phyloP scores from a whole-genome alignment of 2,888 invertebrate species.

The Drosophila anomelani region DNA sequence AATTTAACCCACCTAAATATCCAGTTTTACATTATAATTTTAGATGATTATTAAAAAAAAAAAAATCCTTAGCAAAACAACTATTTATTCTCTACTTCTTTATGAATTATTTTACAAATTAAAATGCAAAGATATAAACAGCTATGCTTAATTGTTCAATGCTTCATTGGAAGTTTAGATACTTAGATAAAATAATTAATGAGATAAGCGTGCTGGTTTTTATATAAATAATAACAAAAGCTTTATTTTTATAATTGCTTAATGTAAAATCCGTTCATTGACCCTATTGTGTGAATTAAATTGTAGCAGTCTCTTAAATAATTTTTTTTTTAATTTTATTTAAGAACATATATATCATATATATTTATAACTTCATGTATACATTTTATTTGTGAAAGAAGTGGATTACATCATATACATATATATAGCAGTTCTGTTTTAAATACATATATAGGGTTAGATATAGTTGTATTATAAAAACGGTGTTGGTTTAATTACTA shows the following conservation, averaged over 20 bases:
- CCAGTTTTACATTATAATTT: no score
- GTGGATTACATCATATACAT: conserved; percentile 23
- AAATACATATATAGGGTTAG: conserved; percentile 12
- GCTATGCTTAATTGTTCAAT: background rate
- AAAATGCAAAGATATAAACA: no score
- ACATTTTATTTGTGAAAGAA: conserved; percentile 29
- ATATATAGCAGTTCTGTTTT: conserved; percentile 46
- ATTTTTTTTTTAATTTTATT: no score
- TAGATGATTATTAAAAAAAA: no score
- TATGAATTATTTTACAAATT: no score
- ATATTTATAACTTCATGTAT: no score
- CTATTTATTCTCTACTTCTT: no score
- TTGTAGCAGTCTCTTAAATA: background rate
- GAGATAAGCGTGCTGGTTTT: background rate
- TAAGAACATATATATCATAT: no score
- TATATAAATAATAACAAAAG: background rate
- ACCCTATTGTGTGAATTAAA: background rate
- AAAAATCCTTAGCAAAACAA: no score
- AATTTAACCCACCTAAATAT: no score
- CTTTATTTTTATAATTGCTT: background rate
- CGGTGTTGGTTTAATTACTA: conserved; percentile 60
- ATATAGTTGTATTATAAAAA: conserved; percentile 34
- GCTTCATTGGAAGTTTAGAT: background rate
- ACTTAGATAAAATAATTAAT: background rate
- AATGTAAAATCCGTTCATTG: background rate